phyloP scores from a whole-genome alignment of 2,797 vertebrate genomes.

The Anguilla marmorata region DNA sequence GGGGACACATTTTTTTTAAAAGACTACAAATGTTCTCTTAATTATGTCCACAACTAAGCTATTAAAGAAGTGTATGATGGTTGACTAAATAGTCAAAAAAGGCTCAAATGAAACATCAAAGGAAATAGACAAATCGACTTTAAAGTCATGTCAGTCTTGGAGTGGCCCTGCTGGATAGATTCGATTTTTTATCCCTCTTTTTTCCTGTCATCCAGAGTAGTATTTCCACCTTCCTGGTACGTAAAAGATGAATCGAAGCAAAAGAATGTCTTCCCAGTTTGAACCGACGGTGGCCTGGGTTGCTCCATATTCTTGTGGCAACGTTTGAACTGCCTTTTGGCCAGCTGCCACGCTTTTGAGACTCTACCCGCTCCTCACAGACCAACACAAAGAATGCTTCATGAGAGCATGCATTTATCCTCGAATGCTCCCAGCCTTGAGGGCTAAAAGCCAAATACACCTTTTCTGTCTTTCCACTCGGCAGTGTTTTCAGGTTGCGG shows the following conservation, averaged over 20 bases:
- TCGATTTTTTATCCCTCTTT: background rate
- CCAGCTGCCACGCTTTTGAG: conserved; percentile 13
- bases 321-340: background rate
- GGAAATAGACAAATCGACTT: background rate
- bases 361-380: conserved; percentile 9
- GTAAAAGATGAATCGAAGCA: background rate
- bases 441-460: conserved; percentile 6
- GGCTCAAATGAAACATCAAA: background rate
- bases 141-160: background rate
- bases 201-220: background rate
- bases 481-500: background rate
- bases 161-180: background rate
- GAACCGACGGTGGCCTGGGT: background rate
- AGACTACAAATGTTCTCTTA: background rate
- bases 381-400: background rate
- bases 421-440: conserved; percentile 15
- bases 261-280: background rate
- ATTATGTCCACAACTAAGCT: background rate
- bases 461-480: background rate
- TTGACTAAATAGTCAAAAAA: background rate
- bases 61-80: background rate
- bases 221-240: background rate
- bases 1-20: background rate
- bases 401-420: conserved; percentile 20
- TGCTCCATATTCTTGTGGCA: conserved; percentile 12